Conservation (phyloP, 2,888 invertebrate species). For the Dione juno region DNA sequence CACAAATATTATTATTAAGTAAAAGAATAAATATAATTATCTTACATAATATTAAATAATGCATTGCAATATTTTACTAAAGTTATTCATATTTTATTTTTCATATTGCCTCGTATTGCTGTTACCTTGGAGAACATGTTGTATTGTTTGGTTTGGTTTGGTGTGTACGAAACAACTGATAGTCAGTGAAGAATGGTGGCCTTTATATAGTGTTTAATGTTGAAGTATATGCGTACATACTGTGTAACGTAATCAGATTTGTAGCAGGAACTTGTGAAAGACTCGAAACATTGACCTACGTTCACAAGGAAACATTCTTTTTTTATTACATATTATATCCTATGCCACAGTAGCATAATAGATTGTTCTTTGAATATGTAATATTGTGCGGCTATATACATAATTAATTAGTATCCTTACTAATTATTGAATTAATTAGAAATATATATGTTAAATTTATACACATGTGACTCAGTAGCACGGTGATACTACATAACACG, state of each 20-base stretch:
- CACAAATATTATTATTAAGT: neutral
- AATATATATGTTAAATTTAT: neutral
- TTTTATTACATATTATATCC: constrained; percentile 34
- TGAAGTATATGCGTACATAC: constrained; percentile 36
- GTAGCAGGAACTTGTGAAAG: constrained; percentile 49
- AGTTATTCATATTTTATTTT: neutral
- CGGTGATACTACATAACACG: no score
- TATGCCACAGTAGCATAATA: constrained; percentile 16
- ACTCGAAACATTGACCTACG: constrained; percentile 47
- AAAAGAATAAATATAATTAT: neutral
- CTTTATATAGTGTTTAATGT: constrained; percentile 49
- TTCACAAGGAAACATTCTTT: constrained; percentile 47
- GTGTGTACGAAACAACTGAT: constrained; percentile 48
- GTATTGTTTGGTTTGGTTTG: constrained; percentile 47
- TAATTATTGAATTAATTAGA: constrained; percentile 8
- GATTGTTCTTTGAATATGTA: constrained; percentile 12
- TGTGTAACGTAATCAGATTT: constrained; percentile 44
- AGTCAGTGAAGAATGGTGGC: constrained; percentile 41
- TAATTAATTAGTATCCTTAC: neutral
- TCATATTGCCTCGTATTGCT: neutral
- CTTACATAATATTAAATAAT: neutral
- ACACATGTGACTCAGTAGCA: no score
- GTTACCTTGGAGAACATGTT: constrained; percentile 51
- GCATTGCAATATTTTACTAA: neutral
- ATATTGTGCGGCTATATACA: neutral